phyloP scores from a whole-genome alignment of 1,140 invertebrate species.

The Conopomorpha cramerella region DNA sequence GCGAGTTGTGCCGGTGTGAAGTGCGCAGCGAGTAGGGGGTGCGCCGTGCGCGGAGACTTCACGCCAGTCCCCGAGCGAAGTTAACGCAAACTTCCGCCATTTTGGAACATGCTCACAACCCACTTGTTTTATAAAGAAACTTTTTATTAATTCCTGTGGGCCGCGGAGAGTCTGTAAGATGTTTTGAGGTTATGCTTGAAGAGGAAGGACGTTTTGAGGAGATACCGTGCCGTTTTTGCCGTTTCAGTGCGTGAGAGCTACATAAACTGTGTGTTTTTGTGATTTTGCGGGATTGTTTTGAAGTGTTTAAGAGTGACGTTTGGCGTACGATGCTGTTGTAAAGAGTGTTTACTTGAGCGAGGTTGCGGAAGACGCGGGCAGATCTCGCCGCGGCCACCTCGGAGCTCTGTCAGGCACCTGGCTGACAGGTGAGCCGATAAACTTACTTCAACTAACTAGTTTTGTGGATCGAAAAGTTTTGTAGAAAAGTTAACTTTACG shows the following conservation, averaged over 20 bases:
- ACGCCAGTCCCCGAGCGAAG: constrained; percentile 59
- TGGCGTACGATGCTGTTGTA: constrained; percentile 38
- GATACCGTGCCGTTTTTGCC: no score
- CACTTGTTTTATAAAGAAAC: constrained; percentile 65
- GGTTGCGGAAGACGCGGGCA: constrained; percentile 28
- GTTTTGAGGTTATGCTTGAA: constrained; percentile 56
- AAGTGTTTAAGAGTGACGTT: constrained; percentile 47
- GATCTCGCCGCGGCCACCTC: constrained; percentile 9
- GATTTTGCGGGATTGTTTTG: constrained; percentile 51
- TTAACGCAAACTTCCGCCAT: constrained; percentile 63
- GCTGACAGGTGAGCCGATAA: constrained; percentile 39
- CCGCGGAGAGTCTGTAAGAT: constrained; percentile 60
- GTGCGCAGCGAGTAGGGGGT: constrained; percentile 34
- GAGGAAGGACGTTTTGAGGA: constrained; percentile 39
- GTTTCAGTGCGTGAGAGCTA: no score
- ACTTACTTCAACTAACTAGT: constrained; percentile 36
- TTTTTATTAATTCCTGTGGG: constrained; percentile 64
- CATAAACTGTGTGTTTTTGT: constrained; percentile 46
- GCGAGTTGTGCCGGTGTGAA: no score
- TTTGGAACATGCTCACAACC: constrained; percentile 64
- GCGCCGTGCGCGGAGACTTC: constrained; percentile 53
- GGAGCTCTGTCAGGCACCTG: no score
- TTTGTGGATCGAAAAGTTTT: constrained; percentile 33
- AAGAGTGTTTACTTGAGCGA: constrained; percentile 50
- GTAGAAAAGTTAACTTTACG: constrained; percentile 38